Conservation (phyloP, 1,140 invertebrate genomes). For the Scaptomyza hsui region DNA sequence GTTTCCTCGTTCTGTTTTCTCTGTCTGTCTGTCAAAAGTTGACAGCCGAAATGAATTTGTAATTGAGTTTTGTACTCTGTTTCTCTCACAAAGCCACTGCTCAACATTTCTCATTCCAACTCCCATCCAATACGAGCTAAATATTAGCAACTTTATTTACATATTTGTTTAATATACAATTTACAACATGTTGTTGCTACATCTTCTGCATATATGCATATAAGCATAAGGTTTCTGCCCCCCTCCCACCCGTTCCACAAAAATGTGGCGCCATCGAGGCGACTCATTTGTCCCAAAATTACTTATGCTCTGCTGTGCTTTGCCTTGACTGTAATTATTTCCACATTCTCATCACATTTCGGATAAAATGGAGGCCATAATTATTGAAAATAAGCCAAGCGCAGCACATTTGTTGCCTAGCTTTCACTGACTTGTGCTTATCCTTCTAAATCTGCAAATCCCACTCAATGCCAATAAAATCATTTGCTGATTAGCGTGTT, state of each 20-base stretch:
- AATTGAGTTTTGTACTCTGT: conserved; percentile 74
- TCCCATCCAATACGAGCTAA: conserved; percentile 59
- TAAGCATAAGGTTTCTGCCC: conserved; percentile 1
- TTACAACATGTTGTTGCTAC: conserved; percentile 28
- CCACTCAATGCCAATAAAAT: conserved; percentile 55
- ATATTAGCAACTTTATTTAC: conserved; percentile 53
- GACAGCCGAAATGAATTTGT: conserved; percentile 82
- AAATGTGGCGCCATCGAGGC: conserved; percentile 18
- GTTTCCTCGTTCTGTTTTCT: conserved; percentile 41
- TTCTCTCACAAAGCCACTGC: conserved; percentile 31
- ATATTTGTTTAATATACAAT: conserved; percentile 4
- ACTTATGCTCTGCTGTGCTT: conserved; percentile 15
- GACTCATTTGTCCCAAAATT: conserved; percentile 13
- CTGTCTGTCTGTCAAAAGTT: conserved; percentile 56
- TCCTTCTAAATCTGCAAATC: conserved; percentile 3
- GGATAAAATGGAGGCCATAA: conserved; percentile 52
- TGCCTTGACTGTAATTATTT: conserved; percentile 58
- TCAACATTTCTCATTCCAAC: conserved; percentile 5
- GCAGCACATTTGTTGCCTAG: conserved; percentile 66
- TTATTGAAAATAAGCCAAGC: conserved; percentile 70
- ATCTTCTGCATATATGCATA: conserved; percentile 16
- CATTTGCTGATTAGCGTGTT: conserved; percentile 68
- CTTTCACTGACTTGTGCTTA: not conserved
- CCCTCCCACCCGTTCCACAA: not conserved
- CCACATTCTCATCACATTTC: conserved; percentile 58